phyloP scores from a whole-genome alignment of 2,797 vertebrate genomes.

The Falco columbarius region DNA sequence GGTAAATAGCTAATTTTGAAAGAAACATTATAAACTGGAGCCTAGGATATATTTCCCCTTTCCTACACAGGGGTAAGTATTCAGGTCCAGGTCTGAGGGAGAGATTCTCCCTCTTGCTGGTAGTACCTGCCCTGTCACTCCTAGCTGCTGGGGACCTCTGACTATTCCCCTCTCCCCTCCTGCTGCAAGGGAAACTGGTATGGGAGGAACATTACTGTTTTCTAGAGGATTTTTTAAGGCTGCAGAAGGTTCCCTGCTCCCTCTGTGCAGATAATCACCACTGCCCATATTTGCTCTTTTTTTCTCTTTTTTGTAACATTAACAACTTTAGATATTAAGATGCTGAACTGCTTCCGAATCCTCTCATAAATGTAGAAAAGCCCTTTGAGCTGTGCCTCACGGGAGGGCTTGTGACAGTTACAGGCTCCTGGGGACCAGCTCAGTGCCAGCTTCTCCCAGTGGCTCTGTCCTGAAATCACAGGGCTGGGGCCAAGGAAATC shows the following conservation, averaged over 20 bases:
- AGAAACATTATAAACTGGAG: background rate
- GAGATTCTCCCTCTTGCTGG: background rate
- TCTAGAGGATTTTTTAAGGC: background rate
- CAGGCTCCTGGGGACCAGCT: background rate
- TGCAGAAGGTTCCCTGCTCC: background rate
- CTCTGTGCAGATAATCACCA: background rate
- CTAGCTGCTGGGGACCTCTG: background rate
- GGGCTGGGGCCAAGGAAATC: background rate
- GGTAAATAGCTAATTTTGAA: constrained; percentile 77
- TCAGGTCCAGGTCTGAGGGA: background rate
- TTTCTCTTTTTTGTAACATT: background rate
- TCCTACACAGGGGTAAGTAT: background rate
- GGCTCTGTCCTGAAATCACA: background rate
- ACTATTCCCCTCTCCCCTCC: background rate
- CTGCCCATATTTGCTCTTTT: background rate
- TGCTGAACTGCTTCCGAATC: background rate
- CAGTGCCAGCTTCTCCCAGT: background rate
- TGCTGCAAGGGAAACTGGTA: background rate
- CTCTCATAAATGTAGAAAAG: background rate
- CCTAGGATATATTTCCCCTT: background rate
- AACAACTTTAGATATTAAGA: background rate
- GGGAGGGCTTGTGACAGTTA: background rate
- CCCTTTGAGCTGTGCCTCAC: background rate
- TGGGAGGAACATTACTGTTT: background rate
- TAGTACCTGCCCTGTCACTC: background rate